Conservation (phyloP, 2,113 vertebrate genomes). For the Shinisaurus crocodilurus region DNA sequence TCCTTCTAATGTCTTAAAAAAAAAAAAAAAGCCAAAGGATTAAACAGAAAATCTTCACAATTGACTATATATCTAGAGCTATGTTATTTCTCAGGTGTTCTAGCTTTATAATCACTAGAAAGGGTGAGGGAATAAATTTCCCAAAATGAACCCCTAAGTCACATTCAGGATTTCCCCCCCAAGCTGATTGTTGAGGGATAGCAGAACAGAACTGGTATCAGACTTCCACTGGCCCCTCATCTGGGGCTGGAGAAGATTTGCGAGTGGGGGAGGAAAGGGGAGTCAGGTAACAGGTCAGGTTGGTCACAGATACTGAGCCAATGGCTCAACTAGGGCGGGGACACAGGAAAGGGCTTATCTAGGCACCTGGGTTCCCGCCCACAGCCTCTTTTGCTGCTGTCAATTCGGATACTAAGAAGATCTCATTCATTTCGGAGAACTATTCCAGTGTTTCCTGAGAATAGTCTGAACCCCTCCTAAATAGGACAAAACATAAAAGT, state of each 20-base stretch:
- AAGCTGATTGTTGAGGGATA: neutral
- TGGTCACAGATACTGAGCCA: too few species aligned
- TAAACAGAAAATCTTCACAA: conserved; percentile 38
- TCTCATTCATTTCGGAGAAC: neutral
- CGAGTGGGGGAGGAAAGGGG: too few species aligned
- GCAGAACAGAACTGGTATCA: neutral
- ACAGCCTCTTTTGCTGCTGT: too few species aligned
- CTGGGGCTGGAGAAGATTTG: too few species aligned
- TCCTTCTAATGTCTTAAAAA: conserved; percentile 88
- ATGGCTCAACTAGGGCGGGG: too few species aligned
- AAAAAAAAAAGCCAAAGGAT: conserved; percentile 38
- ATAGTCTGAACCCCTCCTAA: neutral
- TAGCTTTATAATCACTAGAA: neutral
- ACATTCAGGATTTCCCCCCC: neutral
- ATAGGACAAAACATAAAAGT: conserved; percentile 16
- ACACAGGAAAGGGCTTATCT: too few species aligned
- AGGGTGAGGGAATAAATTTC: neutral
- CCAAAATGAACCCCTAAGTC: neutral
- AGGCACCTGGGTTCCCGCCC: too few species aligned
- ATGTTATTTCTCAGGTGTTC: conserved; percentile 10
- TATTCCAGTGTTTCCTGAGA: neutral
- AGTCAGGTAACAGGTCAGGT: too few species aligned
- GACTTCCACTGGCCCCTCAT: too few species aligned
- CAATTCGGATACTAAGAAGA: conserved; percentile 16
- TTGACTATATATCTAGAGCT: conserved; percentile 13